Conservation (phyloP, 2,113 vertebrate species). For the Phainopepla nitens region DNA sequence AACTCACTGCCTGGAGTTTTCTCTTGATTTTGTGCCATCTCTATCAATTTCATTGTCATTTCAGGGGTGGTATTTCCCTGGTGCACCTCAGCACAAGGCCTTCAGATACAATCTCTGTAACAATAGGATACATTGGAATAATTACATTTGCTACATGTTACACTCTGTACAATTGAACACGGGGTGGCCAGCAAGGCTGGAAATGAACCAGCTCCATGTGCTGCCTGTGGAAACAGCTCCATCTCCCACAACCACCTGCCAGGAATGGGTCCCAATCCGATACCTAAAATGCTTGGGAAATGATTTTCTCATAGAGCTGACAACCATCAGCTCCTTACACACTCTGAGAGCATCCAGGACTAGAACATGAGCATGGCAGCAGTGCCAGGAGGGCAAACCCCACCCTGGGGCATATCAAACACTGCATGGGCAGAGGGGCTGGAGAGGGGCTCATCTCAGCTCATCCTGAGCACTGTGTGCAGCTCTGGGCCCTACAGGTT, state of each 20-base stretch:
- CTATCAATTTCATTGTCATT: neutral
- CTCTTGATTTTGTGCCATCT: neutral
- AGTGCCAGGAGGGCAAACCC: neutral
- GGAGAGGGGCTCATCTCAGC: neutral
- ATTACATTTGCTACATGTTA: neutral
- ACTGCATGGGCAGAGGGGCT: neutral
- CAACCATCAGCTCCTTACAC: neutral
- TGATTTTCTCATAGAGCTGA: neutral
- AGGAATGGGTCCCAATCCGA: fast-evolving
- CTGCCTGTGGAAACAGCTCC: neutral
- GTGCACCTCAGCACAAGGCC: neutral
- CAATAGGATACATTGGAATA: neutral
- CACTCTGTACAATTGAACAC: neutral
- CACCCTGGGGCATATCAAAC: neutral
- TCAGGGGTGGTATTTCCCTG: neutral
- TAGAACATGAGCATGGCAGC: neutral
- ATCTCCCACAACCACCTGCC: neutral
- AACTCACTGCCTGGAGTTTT: neutral
- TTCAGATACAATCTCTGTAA: neutral
- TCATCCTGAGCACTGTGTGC: neutral
- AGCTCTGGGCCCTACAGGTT: neutral
- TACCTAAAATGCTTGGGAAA: neutral
- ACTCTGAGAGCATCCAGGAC: neutral
- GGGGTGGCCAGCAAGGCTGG: neutral
- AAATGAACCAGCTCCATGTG: neutral